Conservation (phyloP, 1,140 invertebrate species). For the Brachionus manjavacas region DNA sequence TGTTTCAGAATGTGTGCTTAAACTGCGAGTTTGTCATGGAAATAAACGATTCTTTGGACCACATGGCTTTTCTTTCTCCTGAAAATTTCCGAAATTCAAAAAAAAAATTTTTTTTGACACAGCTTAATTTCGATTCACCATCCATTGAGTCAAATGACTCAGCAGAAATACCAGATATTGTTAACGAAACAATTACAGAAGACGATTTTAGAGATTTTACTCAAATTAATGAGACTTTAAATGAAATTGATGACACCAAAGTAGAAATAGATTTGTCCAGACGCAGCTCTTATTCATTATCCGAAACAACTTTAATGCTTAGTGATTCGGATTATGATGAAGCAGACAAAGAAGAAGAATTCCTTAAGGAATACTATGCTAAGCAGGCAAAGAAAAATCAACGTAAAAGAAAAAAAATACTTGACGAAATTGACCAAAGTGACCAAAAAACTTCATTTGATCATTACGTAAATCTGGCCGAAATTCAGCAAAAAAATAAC, state of each 20-base stretch:
- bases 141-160: not conserved
- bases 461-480: not conserved
- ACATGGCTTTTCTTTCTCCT: slow-evolving; percentile 40
- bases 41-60: slow-evolving; percentile 22
- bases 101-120: not conserved
- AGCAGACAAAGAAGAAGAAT: not conserved
- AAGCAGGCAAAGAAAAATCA: not conserved
- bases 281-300: not conserved
- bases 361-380: not conserved
- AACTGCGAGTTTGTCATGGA: slow-evolving; percentile 18
- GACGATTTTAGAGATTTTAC: not conserved
- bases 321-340: slow-evolving; percentile 29
- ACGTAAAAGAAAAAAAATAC: not conserved
- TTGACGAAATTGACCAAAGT: not conserved
- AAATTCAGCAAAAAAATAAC: slow-evolving; percentile 1
- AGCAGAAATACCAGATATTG: not conserved
- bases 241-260: not conserved
- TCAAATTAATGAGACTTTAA: not conserved
- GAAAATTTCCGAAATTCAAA: not conserved
- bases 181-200: slow-evolving; percentile 4
- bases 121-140: not conserved
- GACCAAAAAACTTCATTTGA: not conserved
- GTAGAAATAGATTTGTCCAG: not conserved
- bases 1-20: not conserved
- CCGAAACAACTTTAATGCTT: slow-evolving; percentile 10